These are phyloP conservation scores for Melinaea marsaeus DNA, from an alignment of 2,888 invertebrate species.

Conservation along the genomic window DNA sequence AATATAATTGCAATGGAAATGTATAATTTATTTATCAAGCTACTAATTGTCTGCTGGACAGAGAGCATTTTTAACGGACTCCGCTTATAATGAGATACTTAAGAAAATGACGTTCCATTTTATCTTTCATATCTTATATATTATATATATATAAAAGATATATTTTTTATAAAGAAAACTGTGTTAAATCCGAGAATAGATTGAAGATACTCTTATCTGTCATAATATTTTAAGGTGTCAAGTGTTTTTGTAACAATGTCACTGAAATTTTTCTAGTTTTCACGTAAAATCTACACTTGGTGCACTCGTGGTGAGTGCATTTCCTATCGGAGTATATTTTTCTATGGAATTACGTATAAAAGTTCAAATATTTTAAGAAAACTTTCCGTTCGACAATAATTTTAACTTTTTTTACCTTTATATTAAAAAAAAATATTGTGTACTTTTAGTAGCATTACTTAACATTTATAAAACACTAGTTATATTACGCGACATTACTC, in stretches of 20 bases:
- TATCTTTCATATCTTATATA: not conserved
- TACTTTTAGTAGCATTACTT: too few relatives aligned
- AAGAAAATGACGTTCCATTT: too few relatives aligned
- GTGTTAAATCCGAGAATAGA: not conserved
- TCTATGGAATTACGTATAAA: not conserved
- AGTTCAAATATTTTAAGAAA: not conserved
- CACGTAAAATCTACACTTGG: conserved; percentile 15
- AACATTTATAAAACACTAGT: too few relatives aligned
- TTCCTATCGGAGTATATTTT: conserved; percentile 17
- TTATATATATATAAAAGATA: not conserved
- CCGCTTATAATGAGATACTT: conserved; percentile 33
- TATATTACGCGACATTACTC: too few relatives aligned
- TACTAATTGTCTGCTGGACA: conserved; percentile 32
- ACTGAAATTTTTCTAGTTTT: conserved; percentile 18
- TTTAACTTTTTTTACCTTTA: not conserved
- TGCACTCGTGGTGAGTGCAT: conserved; percentile 18
- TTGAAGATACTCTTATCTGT: conserved; percentile 8
- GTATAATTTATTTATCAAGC: conserved; percentile 38
- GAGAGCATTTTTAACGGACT: conserved; percentile 33
- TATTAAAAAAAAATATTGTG: too few relatives aligned
- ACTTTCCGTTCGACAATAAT: not conserved
- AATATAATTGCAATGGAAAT: conserved; percentile 4
- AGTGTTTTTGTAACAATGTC: conserved; percentile 21
- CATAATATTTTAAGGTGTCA: conserved; percentile 15
- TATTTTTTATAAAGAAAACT: too few relatives aligned